Conservation (phyloP, 2,888 invertebrate genomes). For the Masnerella sp. region DNA sequence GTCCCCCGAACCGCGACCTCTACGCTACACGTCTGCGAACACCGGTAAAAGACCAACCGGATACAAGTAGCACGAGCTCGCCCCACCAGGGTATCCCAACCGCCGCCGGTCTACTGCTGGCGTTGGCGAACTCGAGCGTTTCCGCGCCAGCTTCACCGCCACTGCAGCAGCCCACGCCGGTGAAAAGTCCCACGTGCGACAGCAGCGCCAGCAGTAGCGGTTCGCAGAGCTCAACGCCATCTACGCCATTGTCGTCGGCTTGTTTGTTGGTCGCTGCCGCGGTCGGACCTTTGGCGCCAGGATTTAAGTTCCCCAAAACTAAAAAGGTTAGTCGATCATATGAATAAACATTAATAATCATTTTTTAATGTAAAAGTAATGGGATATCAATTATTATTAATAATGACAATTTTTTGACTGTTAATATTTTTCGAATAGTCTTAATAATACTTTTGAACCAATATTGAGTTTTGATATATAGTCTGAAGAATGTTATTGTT, state of each 20-base stretch:
- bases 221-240: slow-evolving; percentile 80
- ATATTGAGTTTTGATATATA: too few relatives aligned
- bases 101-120: slow-evolving; percentile 81
- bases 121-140: slow-evolving; percentile 79
- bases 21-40: slow-evolving; percentile 70
- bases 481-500: too few relatives aligned
- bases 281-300: slow-evolving; percentile 88
- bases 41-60: slow-evolving; percentile 63
- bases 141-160: slow-evolving; percentile 72
- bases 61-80: slow-evolving; percentile 42
- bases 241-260: slow-evolving; percentile 85
- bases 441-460: too few relatives aligned
- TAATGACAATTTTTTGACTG: too few relatives aligned
- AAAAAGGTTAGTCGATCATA: slow-evolving; percentile 81
- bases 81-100: slow-evolving; percentile 73
- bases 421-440: background rate
- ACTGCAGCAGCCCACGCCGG: slow-evolving; percentile 70
- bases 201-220: slow-evolving; percentile 76
- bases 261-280: slow-evolving; percentile 90
- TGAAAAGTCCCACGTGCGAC: slow-evolving; percentile 77
- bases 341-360: too few relatives aligned
- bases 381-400: too few relatives aligned
- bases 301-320: slow-evolving; percentile 94
- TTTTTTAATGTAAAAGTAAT: too few relatives aligned
- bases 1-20: slow-evolving; percentile 65